Base-by-base conservation (phyloP, 2,113 vertebrate genomes). In the Semnornis frantzii region DNA sequence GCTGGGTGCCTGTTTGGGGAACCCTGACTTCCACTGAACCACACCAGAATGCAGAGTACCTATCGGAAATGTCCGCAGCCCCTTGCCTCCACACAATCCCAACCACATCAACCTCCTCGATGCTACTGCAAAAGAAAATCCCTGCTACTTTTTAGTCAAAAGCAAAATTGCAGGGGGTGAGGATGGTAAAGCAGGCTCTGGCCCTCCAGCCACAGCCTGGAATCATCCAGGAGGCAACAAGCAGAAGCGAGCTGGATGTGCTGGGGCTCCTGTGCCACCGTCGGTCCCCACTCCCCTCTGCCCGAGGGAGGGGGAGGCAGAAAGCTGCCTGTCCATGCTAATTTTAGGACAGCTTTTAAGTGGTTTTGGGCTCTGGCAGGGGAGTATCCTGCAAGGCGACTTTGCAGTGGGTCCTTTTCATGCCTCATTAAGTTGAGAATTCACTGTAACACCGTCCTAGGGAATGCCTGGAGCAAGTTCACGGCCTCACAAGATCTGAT, bases 391-490 rank as follows among this genome's bases (percentile, higher is more conserved):
- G 57, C 37, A 57, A 46, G 28, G 25, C 17, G 34, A 68, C 60
- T 66, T 81, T 89, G 82, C 74, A 70, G 63, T 34, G 10, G 9
- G 46, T 70, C 68, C 86, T 77, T 86, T 89, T 83, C 90, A 92
- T 91, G 95, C 79, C 85, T 94, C 96, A 62, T 95, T 94, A 90
- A 92, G 63, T 82, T 71, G 68, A 91, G 96, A 96, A 92, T 96
- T 91, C 64, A 4, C 78, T 52, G 68, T 72, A 59, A 82, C n/a
- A 21, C 80, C 85, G 72, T 77, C 69, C 37, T 39, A 62, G 80
- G 92, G 85, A n/a, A 71, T 58, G 89, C 94, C 85, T 44, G 85
- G 44, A 65, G 91, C 96, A 97, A 94, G 95, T 97, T 97, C 96
- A 96, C 33, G 55, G 92, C 87, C 81, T 82, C 55, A 3, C 37